Evolutionary conservation across 1,140 invertebrate species (phyloP).

Genomic region (Megalonaias nervosa): DNA sequence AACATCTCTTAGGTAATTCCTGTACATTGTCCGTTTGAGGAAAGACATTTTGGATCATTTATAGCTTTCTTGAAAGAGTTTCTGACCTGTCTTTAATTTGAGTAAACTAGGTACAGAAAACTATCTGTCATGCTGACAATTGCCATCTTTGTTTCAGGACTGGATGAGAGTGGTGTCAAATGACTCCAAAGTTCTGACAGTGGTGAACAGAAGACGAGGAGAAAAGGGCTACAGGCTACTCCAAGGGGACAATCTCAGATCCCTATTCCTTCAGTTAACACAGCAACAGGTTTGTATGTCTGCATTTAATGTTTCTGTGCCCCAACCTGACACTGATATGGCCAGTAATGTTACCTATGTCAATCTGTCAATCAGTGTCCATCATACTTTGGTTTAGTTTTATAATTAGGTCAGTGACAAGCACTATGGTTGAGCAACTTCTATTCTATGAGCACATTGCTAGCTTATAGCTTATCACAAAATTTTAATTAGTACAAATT

Average conservation of each 20-base stretch:
- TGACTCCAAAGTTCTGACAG: conserved; percentile 65
- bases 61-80: background rate
- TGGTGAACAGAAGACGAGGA: conserved; percentile 60
- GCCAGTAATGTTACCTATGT: background rate
- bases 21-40: too few species aligned
- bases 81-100: background rate
- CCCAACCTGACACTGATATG: background rate
- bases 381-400: too few species aligned
- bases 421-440: too few species aligned
- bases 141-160: conserved; percentile 53
- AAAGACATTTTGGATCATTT: too few species aligned
- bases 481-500: too few species aligned
- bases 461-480: too few species aligned
- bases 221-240: conserved; percentile 67
- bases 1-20: too few species aligned
- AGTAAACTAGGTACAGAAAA: background rate
- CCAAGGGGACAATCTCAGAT: conserved; percentile 64
- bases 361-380: too few species aligned
- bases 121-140: background rate
- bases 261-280: conserved; percentile 56
- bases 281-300: conserved; percentile 50
- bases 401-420: too few species aligned
- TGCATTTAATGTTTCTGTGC: background rate
- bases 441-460: too few species aligned
- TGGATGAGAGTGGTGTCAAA: conserved; percentile 65